Evolutionary conservation across 2,888 invertebrate genomes (phyloP).

Genomic region (Mechanitis messenoides): DNA sequence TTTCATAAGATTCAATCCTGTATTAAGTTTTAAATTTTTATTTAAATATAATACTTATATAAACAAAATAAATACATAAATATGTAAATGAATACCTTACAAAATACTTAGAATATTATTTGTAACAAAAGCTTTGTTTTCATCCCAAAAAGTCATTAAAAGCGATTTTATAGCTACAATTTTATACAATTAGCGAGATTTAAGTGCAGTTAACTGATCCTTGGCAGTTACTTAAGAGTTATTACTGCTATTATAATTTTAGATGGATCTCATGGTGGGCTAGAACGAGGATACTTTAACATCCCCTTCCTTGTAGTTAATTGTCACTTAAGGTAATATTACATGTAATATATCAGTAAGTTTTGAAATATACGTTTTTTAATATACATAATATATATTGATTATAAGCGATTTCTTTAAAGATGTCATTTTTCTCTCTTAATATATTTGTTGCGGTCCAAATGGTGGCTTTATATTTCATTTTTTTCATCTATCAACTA

Average conservation of each 20-base stretch:
- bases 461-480: too few species aligned
- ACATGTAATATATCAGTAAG: not conserved
- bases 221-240: constrained; percentile 20
- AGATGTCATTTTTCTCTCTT: not conserved
- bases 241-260: constrained; percentile 24
- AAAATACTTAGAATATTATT: not conserved
- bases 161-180: constrained; percentile 6
- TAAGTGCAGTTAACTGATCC: constrained; percentile 19
- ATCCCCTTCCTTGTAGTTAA: not conserved
- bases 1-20: too few species aligned
- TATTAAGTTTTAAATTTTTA: too few species aligned
- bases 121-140: constrained; percentile 5
- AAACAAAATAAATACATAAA: not conserved
- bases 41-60: not conserved
- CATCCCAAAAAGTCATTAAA: constrained; percentile 5
- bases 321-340: constrained; percentile 4
- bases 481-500: too few species aligned
- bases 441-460: not conserved
- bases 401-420: too few species aligned
- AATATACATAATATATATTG: not conserved
- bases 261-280: constrained; percentile 12
- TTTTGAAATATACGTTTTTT: not conserved
- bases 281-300: not conserved
- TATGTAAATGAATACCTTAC: not conserved
- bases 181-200: constrained; percentile 12